Percentiles rank a stretch among this genome's conserved stretches.
These are phyloP conservation scores for Contarinia nasturtii DNA, from an alignment of 1,140 invertebrate genomes.

Conservation along the genomic window DNA sequence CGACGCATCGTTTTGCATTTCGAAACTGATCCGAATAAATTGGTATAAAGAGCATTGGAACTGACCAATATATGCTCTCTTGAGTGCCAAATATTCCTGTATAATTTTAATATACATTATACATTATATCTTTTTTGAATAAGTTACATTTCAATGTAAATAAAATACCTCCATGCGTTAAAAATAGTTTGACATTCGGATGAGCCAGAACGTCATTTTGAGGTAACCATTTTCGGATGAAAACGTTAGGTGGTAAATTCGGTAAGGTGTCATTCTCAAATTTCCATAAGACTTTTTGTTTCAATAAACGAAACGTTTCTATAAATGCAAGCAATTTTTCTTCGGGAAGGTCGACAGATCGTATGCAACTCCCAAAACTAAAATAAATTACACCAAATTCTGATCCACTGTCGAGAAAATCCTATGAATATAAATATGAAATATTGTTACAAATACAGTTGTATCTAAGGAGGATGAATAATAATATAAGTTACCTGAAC, in stretches of 20 bases:
- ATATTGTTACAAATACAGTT: no score
- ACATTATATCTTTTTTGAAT: no score
- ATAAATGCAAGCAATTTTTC: constrained; percentile 32
- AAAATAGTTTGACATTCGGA: constrained; percentile 43
- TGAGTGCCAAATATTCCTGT: no score
- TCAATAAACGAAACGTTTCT: constrained; percentile 31
- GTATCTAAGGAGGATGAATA: no score
- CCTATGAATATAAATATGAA: no score
- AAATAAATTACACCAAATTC: constrained; percentile 48
- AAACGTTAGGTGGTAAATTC: constrained; percentile 33
- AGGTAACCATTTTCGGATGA: constrained; percentile 42
- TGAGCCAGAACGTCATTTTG: constrained; percentile 36
- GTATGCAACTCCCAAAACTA: constrained; percentile 47
- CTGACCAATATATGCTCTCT: no score
- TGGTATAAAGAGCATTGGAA: no score
- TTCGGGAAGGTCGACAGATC: constrained; percentile 34
- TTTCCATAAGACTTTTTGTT: constrained; percentile 43
- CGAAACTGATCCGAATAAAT: no score
- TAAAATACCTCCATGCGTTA: constrained; percentile 54
- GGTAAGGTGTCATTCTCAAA: constrained; percentile 26
- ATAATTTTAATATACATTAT: no score
- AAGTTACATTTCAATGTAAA: no score
- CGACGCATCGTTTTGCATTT: no score
- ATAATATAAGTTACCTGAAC: no score
- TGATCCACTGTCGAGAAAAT: constrained; percentile 10